Base-by-base conservation (phyloP, 2,113 vertebrate genomes). In the Phycodurus eques region DNA sequence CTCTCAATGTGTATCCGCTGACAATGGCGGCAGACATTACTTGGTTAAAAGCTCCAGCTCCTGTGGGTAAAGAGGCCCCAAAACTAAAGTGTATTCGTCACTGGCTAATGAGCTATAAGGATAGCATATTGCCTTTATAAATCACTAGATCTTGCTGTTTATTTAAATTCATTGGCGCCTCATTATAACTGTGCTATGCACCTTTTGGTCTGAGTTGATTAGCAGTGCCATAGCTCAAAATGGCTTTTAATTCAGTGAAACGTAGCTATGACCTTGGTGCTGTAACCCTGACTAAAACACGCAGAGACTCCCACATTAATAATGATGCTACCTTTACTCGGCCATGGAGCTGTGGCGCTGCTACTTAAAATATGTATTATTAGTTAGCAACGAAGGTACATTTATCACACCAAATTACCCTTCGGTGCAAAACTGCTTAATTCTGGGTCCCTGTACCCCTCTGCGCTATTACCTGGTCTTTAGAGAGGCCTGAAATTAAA, bases 111-210 rank as follows among this genome's bases (percentile, higher is more conserved):
- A 98, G 96, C 96, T 97, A 96, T 97, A 96, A 95, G 94, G 94
- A 94, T 96, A 95, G 93, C 93, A 91, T 92, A 92, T 90, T 93
- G 93, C 92, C 92, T 93, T 94, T 96, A 98, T 98, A 98, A 98
- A 99, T 98, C 96, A 98, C 94, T 90, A 91, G 88, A 94, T 94
- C 95, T 93, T 89, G 93, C 95, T 96, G 96, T 98, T 97, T 97
- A 97, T 98, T 98, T 98, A 97, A 97, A 98, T 98, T 98, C 94
- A 96, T 96, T 94, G 95, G 93, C 94, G 94, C 93, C 96, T 98
- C 96, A 98, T 99, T 98, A 99, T 97, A 98, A 96, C 94, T 96
- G 95, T 98, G 96, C 95, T 96, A 96, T 97, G 95, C 95, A 98
- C 96, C 96, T 98, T 98, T 98, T 96, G 95, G 95, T 98, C 96